Percentiles rank a stretch among this genome's conserved stretches.
phyloP scores from a whole-genome alignment of 2,113 vertebrate genomes.

The Sporophila hypoxantha region DNA sequence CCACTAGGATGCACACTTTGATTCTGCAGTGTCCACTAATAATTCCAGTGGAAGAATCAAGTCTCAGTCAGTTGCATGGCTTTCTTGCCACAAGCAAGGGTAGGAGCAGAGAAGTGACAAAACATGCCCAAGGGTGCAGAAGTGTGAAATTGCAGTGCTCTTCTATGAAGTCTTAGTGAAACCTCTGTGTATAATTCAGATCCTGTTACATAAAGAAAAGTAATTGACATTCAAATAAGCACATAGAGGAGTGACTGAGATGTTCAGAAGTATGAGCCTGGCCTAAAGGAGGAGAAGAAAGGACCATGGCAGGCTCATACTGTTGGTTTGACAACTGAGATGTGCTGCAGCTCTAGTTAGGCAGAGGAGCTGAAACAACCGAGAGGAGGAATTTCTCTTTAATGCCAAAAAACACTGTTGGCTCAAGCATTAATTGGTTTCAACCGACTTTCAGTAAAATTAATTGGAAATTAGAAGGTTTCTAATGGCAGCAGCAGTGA shows the following conservation, averaged over 20 bases:
- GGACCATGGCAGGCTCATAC: neutral
- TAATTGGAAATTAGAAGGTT: neutral
- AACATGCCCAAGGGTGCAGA: neutral
- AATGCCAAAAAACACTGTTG: neutral
- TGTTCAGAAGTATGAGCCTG: neutral
- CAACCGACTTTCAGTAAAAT: neutral
- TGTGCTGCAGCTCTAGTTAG: neutral
- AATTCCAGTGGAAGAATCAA: conserved; percentile 4
- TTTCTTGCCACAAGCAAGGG: neutral
- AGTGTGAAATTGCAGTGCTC: neutral
- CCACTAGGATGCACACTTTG: neutral
- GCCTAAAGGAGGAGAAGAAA: neutral
- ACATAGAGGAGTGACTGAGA: neutral
- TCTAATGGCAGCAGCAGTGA: neutral
- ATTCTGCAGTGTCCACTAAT: neutral
- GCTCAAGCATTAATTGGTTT: neutral
- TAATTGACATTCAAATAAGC: neutral
- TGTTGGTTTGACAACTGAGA: neutral
- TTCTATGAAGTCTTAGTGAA: neutral
- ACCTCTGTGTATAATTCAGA: neutral
- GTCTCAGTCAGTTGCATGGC: neutral
- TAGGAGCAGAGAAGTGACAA: neutral
- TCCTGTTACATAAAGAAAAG: neutral
- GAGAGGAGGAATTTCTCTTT: neutral
- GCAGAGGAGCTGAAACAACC: neutral